These are phyloP conservation scores for Lasioglossum albipes DNA, from an alignment of 1,140 invertebrate species.

Conservation along the genomic window DNA sequence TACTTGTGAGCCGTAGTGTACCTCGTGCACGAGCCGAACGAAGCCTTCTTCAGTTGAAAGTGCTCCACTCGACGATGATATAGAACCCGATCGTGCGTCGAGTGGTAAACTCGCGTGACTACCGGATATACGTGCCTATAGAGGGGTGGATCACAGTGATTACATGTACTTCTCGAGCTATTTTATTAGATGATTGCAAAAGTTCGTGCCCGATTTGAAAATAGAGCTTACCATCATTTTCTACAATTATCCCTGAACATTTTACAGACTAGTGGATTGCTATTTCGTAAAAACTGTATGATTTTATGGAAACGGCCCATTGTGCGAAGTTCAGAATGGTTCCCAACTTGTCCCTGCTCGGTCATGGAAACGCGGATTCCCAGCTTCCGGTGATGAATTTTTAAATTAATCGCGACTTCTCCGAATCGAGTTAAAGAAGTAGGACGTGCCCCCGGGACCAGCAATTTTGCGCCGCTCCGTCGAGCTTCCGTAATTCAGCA, in stretches of 20 bases:
- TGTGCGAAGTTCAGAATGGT: background rate
- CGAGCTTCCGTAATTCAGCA: background rate
- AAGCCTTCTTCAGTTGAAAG: slow-evolving; percentile 2
- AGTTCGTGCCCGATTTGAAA: too few species aligned
- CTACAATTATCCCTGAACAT: too few species aligned
- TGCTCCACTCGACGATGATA: slow-evolving; percentile 17
- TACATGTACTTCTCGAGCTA: too few species aligned
- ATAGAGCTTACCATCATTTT: too few species aligned
- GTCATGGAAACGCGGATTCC: background rate
- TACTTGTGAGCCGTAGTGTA: too few species aligned
- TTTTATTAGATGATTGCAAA: too few species aligned
- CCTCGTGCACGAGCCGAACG: background rate
- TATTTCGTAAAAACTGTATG: too few species aligned
- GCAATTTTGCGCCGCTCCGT: background rate
- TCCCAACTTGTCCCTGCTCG: background rate
- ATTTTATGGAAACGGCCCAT: too few species aligned
- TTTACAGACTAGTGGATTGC: too few species aligned
- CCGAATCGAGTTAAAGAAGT: background rate
- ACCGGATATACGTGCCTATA: slow-evolving; percentile 39
- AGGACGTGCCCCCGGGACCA: background rate
- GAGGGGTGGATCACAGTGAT: slow-evolving; percentile 15
- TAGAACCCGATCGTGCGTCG: slow-evolving; percentile 49
- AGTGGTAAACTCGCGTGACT: slow-evolving; percentile 59
- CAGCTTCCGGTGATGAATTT: background rate
- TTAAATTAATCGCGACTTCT: slow-evolving; percentile 6